These are phyloP conservation scores for Phataginus tricuspis DNA, from an alignment of 2,797 vertebrate genomes.

Conservation along the genomic window DNA sequence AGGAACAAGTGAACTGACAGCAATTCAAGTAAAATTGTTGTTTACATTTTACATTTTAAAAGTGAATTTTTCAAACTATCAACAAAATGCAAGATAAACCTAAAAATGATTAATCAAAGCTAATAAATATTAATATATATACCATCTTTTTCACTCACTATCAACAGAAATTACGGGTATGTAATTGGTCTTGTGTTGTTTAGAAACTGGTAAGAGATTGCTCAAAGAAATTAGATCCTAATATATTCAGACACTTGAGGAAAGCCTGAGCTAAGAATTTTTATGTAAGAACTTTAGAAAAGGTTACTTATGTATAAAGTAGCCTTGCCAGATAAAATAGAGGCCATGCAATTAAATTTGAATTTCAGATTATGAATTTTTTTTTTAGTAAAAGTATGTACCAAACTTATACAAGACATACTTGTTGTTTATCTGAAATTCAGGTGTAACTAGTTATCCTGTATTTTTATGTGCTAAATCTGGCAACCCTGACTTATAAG, in stretches of 20 bases:
- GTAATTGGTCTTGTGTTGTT: neutral
- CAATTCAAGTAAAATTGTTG: neutral
- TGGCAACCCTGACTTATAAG: neutral
- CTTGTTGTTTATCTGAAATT: constrained; percentile 30
- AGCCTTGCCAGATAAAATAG: neutral
- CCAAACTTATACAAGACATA: neutral
- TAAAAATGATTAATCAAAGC: neutral
- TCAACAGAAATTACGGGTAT: neutral
- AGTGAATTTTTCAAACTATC: neutral
- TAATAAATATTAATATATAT: neutral
- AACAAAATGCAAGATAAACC: neutral
- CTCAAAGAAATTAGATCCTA: neutral
- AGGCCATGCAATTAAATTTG: neutral
- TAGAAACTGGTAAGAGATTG: neutral
- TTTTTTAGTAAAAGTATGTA: neutral
- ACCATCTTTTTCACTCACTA: neutral
- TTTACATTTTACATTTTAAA: neutral
- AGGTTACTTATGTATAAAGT: neutral
- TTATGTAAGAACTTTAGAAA: neutral
- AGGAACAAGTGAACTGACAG: neutral
- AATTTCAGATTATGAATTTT: neutral
- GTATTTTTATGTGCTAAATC: neutral
- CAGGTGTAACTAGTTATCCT: neutral
- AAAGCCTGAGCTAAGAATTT: neutral
- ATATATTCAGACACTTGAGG: neutral